Evolutionary conservation across 2,113 vertebrate species (phyloP).

Genomic region (Oenanthe melanoleuca): DNA sequence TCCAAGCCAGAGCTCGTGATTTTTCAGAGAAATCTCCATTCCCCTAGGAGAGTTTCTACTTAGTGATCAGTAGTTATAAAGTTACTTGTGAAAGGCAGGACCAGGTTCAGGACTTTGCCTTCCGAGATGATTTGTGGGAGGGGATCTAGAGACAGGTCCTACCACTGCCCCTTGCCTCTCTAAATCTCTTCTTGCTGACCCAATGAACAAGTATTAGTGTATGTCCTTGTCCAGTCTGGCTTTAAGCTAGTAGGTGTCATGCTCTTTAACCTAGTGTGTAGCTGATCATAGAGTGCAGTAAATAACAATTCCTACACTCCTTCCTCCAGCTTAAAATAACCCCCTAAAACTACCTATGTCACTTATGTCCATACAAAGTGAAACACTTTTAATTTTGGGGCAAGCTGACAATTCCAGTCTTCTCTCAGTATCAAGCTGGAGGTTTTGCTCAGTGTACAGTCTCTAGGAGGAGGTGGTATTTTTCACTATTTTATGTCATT

Average conservation of each 20-base stretch:
- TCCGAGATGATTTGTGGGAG: not conserved
- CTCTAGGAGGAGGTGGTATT: not conserved
- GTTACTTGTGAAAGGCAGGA: not conserved
- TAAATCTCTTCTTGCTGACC: not conserved
- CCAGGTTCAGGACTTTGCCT: not conserved
- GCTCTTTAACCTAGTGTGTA: not conserved
- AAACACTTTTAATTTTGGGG: not conserved
- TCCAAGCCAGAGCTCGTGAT: not conserved
- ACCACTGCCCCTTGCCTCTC: not conserved
- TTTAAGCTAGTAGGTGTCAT: not conserved
- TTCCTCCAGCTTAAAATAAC: not conserved
- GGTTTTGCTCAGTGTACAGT: not conserved
- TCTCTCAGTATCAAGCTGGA: not conserved
- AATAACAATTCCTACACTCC: not conserved
- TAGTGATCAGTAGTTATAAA: not conserved
- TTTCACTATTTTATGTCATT: not conserved
- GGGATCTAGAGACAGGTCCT: not conserved
- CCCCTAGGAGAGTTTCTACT: not conserved
- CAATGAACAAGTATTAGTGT: fast-evolving
- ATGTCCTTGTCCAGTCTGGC: not conserved
- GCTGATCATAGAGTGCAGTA: not conserved
- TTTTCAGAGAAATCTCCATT: not conserved
- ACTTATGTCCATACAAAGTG: not conserved
- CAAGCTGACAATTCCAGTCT: not conserved
- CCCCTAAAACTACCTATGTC: fast-evolving